Base-by-base conservation (phyloP, 2,797 vertebrate species). In the Sebastes cheni region DNA sequence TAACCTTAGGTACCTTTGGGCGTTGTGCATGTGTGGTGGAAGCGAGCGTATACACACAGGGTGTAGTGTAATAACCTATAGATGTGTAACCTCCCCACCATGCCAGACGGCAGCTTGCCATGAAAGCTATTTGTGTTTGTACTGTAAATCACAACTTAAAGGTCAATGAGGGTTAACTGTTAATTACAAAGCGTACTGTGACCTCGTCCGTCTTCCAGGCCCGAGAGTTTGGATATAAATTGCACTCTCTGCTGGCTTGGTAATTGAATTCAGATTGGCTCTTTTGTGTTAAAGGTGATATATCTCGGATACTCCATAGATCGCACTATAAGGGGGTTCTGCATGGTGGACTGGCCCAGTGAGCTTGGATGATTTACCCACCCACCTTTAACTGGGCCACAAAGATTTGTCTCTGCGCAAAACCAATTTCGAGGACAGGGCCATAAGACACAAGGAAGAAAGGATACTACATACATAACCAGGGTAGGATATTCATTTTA, bases 261-360 rank as follows among this genome's bases (percentile, higher is more conserved):
- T 95, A 94, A 95, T 92, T 93, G 85, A 91, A 94, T 94, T 84
- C 81, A 91, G 86, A 95, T 90, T 86, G 92, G 86, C 58, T 90
- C 59, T 84, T 90, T 92, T 91, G 88, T 93, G 80, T 89, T 85
- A 67, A 79, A 55, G 64, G 67, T 87, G 88, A 93, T 91, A 75
- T 87, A 88, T 92, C 76, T 77, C 81, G 73, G 79, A 84, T 78
- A 59, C 66, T 62, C 72, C 81, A 87, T 64, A 88, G 79, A 86
- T 76, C 82, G 62, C 32, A 81, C 61, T 34, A 61, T 72, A 76
- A 68, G 75, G 72, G 70, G 67, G 25, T 54, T 85, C 68, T 82
- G 75, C 55, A 81, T 79, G 87, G 88, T 88, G 78, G 67, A 70
- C 69, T 54, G 32, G 29, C 32, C 50, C 60, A 23, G 32, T 80